phyloP scores from a whole-genome alignment of 2,888 invertebrate species.

The Rutpela maculata region DNA sequence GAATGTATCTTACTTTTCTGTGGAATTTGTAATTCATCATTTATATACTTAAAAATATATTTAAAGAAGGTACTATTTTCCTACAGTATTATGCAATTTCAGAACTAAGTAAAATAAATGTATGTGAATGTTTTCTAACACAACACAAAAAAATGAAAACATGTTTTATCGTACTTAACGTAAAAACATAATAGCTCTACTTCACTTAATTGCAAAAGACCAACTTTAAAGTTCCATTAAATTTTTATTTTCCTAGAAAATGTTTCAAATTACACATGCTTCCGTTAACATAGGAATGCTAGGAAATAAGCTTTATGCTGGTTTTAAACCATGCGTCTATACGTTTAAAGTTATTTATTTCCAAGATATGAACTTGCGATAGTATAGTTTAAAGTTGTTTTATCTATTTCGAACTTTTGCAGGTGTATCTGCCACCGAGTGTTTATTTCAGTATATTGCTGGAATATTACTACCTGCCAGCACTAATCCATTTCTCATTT shows the following conservation, averaged over 20 bases:
- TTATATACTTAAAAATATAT: too few relatives aligned
- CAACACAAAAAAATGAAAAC: background rate
- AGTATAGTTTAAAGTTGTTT: background rate
- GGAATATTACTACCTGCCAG: background rate
- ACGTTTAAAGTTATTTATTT: background rate
- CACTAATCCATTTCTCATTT: background rate
- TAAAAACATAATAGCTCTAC: background rate
- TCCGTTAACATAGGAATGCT: background rate
- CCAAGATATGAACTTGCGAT: background rate
- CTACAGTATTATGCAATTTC: too few relatives aligned
- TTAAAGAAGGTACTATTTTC: too few relatives aligned
- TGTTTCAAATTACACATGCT: background rate
- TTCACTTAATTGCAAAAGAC: background rate
- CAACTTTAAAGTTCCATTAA: background rate
- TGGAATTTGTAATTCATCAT: too few relatives aligned
- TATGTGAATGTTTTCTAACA: background rate
- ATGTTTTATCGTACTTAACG: background rate
- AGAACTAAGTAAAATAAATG: too few relatives aligned
- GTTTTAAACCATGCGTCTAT: background rate
- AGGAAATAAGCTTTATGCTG: background rate
- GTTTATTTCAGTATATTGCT: conserved; percentile 7
- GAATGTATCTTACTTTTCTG: too few relatives aligned
- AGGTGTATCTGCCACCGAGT: conserved; percentile 9
- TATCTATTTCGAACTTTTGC: background rate
- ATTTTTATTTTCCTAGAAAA: background rate